phyloP scores from a whole-genome alignment of 2,888 invertebrate genomes.

The Agrilus mali region DNA sequence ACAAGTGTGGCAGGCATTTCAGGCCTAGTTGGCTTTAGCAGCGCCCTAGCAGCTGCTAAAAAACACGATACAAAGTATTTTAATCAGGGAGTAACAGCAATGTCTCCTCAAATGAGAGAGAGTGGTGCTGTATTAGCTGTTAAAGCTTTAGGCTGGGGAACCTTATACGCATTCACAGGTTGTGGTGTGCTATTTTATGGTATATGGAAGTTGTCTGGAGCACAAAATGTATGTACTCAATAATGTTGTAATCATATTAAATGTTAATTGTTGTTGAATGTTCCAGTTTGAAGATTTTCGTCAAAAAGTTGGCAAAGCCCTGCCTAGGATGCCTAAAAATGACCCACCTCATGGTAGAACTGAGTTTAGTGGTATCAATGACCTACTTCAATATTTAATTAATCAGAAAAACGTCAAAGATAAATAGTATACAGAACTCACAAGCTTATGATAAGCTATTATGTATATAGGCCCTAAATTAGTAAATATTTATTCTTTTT shows the following conservation, averaged over 20 bases:
- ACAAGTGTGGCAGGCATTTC: conserved; percentile 65
- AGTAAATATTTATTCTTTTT: too few species aligned
- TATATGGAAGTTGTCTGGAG: conserved; percentile 82
- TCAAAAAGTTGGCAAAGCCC: conserved; percentile 58
- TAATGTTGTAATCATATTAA: not conserved
- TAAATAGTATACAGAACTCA: not conserved
- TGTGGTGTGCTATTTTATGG: conserved; percentile 69
- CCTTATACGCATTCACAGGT: conserved; percentile 75
- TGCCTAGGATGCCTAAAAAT: conserved; percentile 68
- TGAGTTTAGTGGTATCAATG: conserved; percentile 75
- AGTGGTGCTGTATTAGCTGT: conserved; percentile 68
- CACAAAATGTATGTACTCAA: conserved; percentile 53
- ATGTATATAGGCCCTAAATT: too few species aligned
- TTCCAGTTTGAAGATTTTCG: conserved; percentile 72
- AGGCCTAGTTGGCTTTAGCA: conserved; percentile 68
- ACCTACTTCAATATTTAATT: conserved; percentile 64
- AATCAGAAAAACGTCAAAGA: conserved; percentile 3
- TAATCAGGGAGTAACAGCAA: conserved; percentile 54
- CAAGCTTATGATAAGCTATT: too few species aligned
- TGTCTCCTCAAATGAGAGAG: conserved; percentile 49
- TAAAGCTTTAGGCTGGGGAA: conserved; percentile 79
- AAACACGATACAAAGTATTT: conserved; percentile 70
- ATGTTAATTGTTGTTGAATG: conserved; percentile 5
- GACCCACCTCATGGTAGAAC: conserved; percentile 70
- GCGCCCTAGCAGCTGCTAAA: conserved; percentile 63